Base-by-base conservation (phyloP, 2,888 invertebrate species). In the Lithophane ornitopus region DNA sequence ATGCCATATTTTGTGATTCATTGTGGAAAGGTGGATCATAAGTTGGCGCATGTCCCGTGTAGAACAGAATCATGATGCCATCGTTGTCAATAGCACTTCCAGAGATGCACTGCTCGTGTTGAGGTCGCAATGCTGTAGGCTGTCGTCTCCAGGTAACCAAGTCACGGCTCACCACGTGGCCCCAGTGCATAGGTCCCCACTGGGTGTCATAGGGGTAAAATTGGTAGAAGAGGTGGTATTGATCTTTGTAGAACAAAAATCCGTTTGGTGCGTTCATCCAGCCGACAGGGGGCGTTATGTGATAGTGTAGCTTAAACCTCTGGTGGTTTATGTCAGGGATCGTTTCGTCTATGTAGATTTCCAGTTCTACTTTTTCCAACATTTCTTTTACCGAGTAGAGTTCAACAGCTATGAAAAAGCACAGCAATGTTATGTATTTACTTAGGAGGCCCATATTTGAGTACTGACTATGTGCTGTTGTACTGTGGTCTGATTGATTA, bases 231-330 rank as follows among this genome's bases (percentile, higher is more conserved):
- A 97, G 88, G 82, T 97, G 97, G 79, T 94, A 97, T 84, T 95
- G 92, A n/a, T 95, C 96, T 63, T 95, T 94, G 88, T 93, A 95
- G 85, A 91, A 96, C 0, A 95, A 94, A 85, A 97, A 96, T 9
- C 97, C 97, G 74, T 97, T 97, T 1, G 97, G 97, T 73, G 97
- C 97, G 85, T 97, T 97, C 89, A 97, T 95, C 97, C 97, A 97
- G 28, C 97, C 97, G 0, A 95, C 94, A 0, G 96, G 95, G 0
- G 94, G 94, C 0, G 93, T 89, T 1, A 96, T 90, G 82, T 96
- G 96, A 77, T 95, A 96, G 3, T 92, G 92, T 7, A 92, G 91
- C 74, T 94, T 91, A 81, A 92, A 96, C 22, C 94, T 90, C 3
- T 89, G 92, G 69, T 89, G 92, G 68, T 94, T 94, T 3, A 95